Evolutionary conservation across 2,113 vertebrate species (phyloP), one percentile per base, ranked within the genome.

Genomic region (Abramis brama): DNA sequence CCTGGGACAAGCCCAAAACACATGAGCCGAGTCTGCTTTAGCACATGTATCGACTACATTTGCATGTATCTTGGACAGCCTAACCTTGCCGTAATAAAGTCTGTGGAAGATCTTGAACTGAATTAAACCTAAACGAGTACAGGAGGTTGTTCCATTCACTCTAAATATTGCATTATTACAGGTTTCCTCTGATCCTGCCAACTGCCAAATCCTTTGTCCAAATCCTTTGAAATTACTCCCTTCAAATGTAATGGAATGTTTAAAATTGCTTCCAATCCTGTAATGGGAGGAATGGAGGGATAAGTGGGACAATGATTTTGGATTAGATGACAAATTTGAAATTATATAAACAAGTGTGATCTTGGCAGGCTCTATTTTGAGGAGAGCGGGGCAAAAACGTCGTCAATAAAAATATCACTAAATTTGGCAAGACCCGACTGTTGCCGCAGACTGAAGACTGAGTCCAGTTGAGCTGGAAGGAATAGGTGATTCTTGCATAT

Each of bases 401-500:
- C 0, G 7, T 43, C 6, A 43, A 43, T 43, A 43, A 43, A 43
- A 43, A 43, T 6, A 43, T 43, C 6, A 43, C 6, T 43, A 78
- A 78, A 33, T 43, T 57, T 78, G 17, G 6, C 75, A 78, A 78
- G 43, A 17, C 74, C 74, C 6, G 12, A 13, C 45, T 52, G n/a
- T 50, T 76, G 74, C 78, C 33, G 45, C n/a, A 25, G 52, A 64
- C 21, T 80, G 57, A 59, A 80, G 30, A 43, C 21, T 43, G 39
- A 66, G 79, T 82, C 43, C 25, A 66, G 0, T 33, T 9, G 23
- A 3, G 43, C 43, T 33, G 60, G 36, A 45, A 47, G 39, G 13
- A 82, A 81, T 17, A 80, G 36, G 57, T 62, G 78, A n/a, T 45
- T 80, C 33, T 62, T 80, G 55, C 78, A 80, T 43, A 80, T 64